Evolutionary conservation across 2,113 vertebrate genomes (phyloP), one percentile per base, ranked within the genome.

Genomic region (Mesembrinibis cayennensis): DNA sequence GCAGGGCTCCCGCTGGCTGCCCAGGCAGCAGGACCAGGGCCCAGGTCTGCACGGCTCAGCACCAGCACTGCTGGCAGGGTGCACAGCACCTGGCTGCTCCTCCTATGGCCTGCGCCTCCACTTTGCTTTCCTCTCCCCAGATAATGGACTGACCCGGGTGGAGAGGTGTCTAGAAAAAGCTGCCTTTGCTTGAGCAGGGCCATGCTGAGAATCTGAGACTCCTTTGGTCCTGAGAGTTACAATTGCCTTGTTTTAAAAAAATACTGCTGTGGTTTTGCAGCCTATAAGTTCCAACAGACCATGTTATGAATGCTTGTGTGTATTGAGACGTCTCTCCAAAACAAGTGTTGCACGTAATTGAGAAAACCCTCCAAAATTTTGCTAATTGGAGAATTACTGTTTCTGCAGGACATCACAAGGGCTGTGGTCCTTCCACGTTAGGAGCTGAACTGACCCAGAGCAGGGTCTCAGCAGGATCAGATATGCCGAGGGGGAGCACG

Each of bases 41-140:
- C n/a, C 3, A 13, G 69, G 9, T 49, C 34, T 22, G 45, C 50
- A 20, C 5, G 23, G 38, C 65, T 50, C 44, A 13, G 58, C 16
- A 5, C 52, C 25, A 25, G 34, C 29, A 6, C 5, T 34, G 34
- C 83, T 52, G 66, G 36, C 62, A 47, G 12, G 18, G 22, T 0
- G 0, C 5, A 1, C 44, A 67, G 55, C 73, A 55, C 65, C 29
- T 74, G 10, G 36, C 55, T 73, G 72, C 70, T 71, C 19, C 40
- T 78, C 34, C 49, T 36, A 1, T 11, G 13, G n/a, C 71, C 26
- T 42, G 18, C 2, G 0, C 38, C 44, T 38, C 25, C 0, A 0
- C 25, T 80, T 87, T 62, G 56, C 69, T 87, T 61, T 76, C 29
- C 15, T 52, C 78, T 58, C 47, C 29, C 19, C 8, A 10, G 30